These are phyloP conservation scores for Etheostoma cragini DNA, from an alignment of 2,113 vertebrate species.

Conservation along the genomic window DNA sequence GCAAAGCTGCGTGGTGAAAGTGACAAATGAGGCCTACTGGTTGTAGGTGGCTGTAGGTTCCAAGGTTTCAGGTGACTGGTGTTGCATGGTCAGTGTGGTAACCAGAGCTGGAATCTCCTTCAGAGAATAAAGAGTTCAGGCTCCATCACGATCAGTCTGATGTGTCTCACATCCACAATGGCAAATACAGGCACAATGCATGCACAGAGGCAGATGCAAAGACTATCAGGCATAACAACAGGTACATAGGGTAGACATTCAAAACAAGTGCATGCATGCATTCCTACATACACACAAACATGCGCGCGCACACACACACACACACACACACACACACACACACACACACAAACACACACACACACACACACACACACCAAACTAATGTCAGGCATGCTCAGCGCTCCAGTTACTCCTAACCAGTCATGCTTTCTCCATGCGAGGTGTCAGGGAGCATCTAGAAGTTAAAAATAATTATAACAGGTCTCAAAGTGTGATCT, in stretches of 20 bases:
- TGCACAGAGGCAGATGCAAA: not conserved
- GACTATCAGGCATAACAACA: not conserved
- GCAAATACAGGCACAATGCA: not conserved
- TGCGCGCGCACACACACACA: not conserved
- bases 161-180: not conserved
- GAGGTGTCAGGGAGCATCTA: slow-evolving; percentile 51
- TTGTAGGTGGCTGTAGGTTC: slow-evolving; percentile 56
- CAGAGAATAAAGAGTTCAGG: slow-evolving; percentile 28
- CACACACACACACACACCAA: slow-evolving; percentile 1
- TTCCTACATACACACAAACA: slow-evolving; percentile 1
- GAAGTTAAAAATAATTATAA: slow-evolving; percentile 75
- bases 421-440: not conserved
- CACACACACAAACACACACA: slow-evolving; percentile 12
- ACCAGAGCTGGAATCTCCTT: slow-evolving; percentile 62
- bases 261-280: not conserved
- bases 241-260: not conserved
- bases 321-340: slow-evolving; percentile 7
- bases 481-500: slow-evolving; percentile 72
- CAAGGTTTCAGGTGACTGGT: slow-evolving; percentile 58
- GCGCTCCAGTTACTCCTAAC: slow-evolving; percentile 11
- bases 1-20: slow-evolving; percentile 53
- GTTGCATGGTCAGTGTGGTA: slow-evolving; percentile 56
- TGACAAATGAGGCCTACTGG: slow-evolving; percentile 58
- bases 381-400: not conserved
- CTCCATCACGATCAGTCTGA: not conserved